Evolutionary conservation across 2,113 vertebrate species (phyloP), one percentile per base, ranked within the genome.

Genomic region (Natator depressus): DNA sequence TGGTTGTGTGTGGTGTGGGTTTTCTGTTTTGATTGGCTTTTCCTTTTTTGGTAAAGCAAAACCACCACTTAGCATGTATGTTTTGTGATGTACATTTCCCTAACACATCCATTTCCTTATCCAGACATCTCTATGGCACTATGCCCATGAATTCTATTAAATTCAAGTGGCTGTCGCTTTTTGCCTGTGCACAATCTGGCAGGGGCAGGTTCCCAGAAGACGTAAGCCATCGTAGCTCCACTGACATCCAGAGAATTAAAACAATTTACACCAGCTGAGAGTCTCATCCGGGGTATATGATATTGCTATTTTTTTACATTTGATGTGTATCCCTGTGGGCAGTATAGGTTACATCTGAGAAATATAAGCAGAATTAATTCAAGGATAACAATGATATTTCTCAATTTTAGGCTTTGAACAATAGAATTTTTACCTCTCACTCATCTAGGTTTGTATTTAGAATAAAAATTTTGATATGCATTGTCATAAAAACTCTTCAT

Each of bases 61-160:
- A 95, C 85, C 80, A 31, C 35, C 22, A 16, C 35, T 82, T 91
- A 95, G 14, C 88, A 95, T 79, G 79, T 38, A 94, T 83, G 86
- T 95, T 94, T 76, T 92, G 50, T 89, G 35, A 80, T 85, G 59
- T 42, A 86, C 93, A 96, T 6, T 79, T 94, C 94, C 89, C 88
- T 95, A 96, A 94, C 76, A 91, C 82, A 89, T 83, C 54, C 47
- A n/a, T 94, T 97, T 93, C 49, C 89, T 95, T 92, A 65, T 89
- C 93, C 95, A 93, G 93, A 95, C 89, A 91, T 95, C 92, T 95
- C 88, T 88, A 88, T 91, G 81, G 95, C 94, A 91, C 79, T 85
- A 93, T 29, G 81, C 94, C 85, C 90, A 85, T 87, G 85, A 96
- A 91, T 95, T 95, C 94, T 89, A 95, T 76, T 65, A 93, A 96